These are phyloP conservation scores for Falco biarmicus DNA, from an alignment of 2,797 vertebrate species.

Conservation along the genomic window DNA sequence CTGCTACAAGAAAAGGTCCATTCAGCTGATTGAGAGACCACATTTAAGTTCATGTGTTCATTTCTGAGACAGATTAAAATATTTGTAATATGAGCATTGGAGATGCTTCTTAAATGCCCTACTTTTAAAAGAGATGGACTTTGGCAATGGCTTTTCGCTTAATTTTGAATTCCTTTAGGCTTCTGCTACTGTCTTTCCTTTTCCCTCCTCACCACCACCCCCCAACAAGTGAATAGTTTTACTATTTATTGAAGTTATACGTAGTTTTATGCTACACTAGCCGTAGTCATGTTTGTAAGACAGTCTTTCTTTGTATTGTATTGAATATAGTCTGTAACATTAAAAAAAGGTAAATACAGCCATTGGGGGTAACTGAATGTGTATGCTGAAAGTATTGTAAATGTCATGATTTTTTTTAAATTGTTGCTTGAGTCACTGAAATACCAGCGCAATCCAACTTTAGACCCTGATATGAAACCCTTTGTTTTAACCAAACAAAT, in stretches of 20 bases:
- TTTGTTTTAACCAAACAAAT: background rate
- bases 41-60: background rate
- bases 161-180: background rate
- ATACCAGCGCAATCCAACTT: background rate
- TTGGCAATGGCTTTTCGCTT: background rate
- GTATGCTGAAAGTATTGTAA: background rate
- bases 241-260: background rate
- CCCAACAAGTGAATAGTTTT: background rate
- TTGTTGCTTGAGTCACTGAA: background rate
- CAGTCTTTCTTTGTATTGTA: background rate
- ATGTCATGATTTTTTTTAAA: background rate
- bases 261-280: background rate
- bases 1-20: background rate
- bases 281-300: background rate
- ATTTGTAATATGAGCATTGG: background rate
- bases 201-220: fast-evolving
- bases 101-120: background rate
- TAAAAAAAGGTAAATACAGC: background rate
- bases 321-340: background rate
- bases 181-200: background rate
- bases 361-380: background rate
- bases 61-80: background rate
- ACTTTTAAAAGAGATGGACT: background rate
- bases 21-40: background rate
- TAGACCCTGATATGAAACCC: background rate